Percentiles rank a stretch among this genome's conserved stretches.
Conservation (phyloP, 2,888 invertebrate species). For the Drosophila mulleri region DNA sequence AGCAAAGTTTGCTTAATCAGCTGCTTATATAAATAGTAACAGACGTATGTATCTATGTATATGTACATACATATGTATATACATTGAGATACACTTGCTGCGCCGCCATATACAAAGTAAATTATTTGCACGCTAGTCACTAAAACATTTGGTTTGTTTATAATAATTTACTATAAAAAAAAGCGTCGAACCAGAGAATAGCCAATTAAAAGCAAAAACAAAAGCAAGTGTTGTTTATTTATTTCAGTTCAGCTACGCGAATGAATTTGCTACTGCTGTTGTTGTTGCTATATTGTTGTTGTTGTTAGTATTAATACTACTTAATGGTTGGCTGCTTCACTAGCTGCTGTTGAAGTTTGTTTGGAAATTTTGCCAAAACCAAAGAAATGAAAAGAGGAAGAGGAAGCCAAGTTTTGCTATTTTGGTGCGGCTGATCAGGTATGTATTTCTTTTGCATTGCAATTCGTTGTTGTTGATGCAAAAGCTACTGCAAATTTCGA, state of each 20-base stretch:
- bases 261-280: slow-evolving; percentile 13
- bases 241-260: slow-evolving; percentile 6
- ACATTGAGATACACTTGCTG: slow-evolving; percentile 3
- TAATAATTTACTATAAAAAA: slow-evolving; percentile 61
- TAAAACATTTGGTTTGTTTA: slow-evolving; percentile 72
- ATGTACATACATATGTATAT: neutral
- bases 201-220: slow-evolving; percentile 40
- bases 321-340: slow-evolving; percentile 33
- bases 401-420: slow-evolving; percentile 12
- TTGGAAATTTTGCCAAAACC: slow-evolving; percentile 28
- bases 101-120: slow-evolving; percentile 31
- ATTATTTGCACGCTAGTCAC: slow-evolving; percentile 70
- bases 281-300: slow-evolving; percentile 16
- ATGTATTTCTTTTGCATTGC: neutral
- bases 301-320: slow-evolving; percentile 18
- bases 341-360: slow-evolving; percentile 26
- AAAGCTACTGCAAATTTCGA: neutral
- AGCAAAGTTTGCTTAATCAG: slow-evolving; percentile 43
- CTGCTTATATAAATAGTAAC: slow-evolving; percentile 39
- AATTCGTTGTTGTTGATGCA: slow-evolving; percentile 4
- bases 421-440: slow-evolving; percentile 11
- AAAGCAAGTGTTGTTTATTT: slow-evolving; percentile 48
- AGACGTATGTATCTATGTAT: slow-evolving; percentile 15
- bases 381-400: neutral
- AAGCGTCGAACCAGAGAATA: slow-evolving; percentile 53